Conservation (phyloP, 2,797 vertebrate genomes). For the Emydoidea blandingii region DNA sequence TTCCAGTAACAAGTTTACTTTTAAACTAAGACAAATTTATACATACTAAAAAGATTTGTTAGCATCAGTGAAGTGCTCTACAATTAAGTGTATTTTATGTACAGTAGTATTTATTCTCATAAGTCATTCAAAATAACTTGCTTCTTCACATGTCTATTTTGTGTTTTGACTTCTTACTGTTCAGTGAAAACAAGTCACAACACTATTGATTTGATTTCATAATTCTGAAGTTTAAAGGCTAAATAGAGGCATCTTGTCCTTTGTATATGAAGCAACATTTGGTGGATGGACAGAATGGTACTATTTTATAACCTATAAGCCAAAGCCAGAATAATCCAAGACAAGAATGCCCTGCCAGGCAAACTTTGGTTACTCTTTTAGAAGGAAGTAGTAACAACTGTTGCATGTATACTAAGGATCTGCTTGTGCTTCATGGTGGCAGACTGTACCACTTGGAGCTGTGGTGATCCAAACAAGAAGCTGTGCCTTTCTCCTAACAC, state of each 20-base stretch:
- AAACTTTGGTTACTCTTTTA: constrained; percentile 47
- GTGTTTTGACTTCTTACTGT: neutral
- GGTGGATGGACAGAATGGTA: neutral
- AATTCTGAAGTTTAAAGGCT: neutral
- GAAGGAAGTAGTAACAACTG: neutral
- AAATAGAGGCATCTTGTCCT: constrained; percentile 1
- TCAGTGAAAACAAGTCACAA: neutral
- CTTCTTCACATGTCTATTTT: neutral
- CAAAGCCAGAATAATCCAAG: neutral
- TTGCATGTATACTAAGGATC: neutral
- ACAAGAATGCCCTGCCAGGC: neutral
- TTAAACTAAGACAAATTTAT: neutral
- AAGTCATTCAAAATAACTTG: neutral
- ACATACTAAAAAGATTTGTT: neutral
- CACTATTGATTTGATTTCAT: neutral
- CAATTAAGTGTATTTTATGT: neutral
- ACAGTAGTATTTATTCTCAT: neutral
- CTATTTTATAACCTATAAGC: neutral
- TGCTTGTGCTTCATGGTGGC: neutral
- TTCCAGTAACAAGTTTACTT: neutral
- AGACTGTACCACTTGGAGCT: neutral
- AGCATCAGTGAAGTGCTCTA: neutral
- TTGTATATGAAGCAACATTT: neutral
- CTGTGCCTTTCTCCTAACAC: constrained; percentile 21
- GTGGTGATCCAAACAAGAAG: constrained; percentile 12